Base-by-base conservation (phyloP, 2,797 vertebrate genomes). In the Gymnothorax reevesii region DNA sequence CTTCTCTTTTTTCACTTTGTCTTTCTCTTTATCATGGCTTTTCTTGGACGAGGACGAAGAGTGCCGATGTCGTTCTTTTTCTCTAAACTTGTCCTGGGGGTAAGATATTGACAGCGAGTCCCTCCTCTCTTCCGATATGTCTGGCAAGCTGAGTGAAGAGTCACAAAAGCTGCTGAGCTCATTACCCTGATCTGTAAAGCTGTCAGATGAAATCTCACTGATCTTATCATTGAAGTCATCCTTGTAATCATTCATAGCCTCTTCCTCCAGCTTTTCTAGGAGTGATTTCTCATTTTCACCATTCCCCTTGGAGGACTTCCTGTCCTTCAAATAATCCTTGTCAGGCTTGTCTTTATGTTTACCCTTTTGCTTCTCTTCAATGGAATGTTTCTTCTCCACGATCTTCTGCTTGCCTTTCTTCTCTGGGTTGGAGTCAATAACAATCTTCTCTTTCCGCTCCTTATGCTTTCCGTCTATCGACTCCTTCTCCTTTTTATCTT, bases 21-120 rank as follows among this genome's bases (percentile, higher is more conserved):
- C 99, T 10, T 99, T 98, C 7, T 99, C 99, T 10, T 98, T 98
- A 83, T 99, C 98, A 0, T 99, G 98, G 88, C 97, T 99, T 85
- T 99, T 99, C 95, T 99, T 99, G 17, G 99, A 99, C 0, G 96
- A 97, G 0, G 98, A 99, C 0, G 98, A 99, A 10, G 98, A 98
- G 91, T 99, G 99, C 3, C 99, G 94, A 87, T 98, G 97, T 85
- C 99, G 94, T 88, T 99, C 99, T 89, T 97, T 98, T 90, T 99
- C 98, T 92, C 96, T 96, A 90, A 98, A 96, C 89, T 98, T 98
- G 89, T 99, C 98, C 85, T 97, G 97, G 12, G 97, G 95, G 84
- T 97, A 97, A 54, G 97, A 90, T 91, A 98, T 95, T 59, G 97
- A 95, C 22, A 97, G 89, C 0, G 96, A 96, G 90, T 99, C 98